Evolutionary conservation across 1,140 invertebrate species (phyloP), one percentile per base, ranked within the genome.

Genomic region (Neodiprion lecontei): DNA sequence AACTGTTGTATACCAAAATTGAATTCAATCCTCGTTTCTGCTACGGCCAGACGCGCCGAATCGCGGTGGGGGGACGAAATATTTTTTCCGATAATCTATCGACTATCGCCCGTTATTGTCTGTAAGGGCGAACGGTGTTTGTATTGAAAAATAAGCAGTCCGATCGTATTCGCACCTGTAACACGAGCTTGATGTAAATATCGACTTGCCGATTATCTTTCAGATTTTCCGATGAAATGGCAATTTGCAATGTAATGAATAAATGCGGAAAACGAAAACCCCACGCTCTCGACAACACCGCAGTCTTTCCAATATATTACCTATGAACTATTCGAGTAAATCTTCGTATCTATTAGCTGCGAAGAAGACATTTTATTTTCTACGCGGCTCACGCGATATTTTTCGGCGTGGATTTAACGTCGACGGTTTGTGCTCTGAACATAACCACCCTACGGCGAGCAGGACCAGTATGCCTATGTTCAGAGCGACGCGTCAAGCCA

Each of bases 161-260:
- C 2, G 28, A 40, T 40, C 2, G 28, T 40, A 40, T 40, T 9
- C n/a, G 3, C 53, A 9, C n/a, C 53, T 9, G n/a, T 61, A 61
- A 61, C n/a, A 61, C 53, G 53, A 61, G 53, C 53, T 61, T 17
- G 53, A 61, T 61, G 53, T 5, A 61, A 61, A 61, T 61, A 61
- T 61, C 53, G 53, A 61, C 53, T 61, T 61, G 11, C 11, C 53
- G n/a, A 14, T 61, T 61, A 12, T 61, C 53, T 12, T 61, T 9
- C 53, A 17, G 11, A 40, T 40, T 40, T 40, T 4, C 28, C 28
- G 5, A 40, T 61, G 11, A 61, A 17, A 61, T 61, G 53, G 53
- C 11, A 9, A 61, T 61, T 61, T 61, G 53, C 5, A 61, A 61
- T 8, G n/a, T 5, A 17, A 61, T 14, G 53, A 61, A 61, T 17